A percentile compares a stretch with the other conserved stretches of the same genome.
These are phyloP conservation scores for Taphrorychus bicolor DNA, from an alignment of 2,888 invertebrate species.

Conservation along the genomic window DNA sequence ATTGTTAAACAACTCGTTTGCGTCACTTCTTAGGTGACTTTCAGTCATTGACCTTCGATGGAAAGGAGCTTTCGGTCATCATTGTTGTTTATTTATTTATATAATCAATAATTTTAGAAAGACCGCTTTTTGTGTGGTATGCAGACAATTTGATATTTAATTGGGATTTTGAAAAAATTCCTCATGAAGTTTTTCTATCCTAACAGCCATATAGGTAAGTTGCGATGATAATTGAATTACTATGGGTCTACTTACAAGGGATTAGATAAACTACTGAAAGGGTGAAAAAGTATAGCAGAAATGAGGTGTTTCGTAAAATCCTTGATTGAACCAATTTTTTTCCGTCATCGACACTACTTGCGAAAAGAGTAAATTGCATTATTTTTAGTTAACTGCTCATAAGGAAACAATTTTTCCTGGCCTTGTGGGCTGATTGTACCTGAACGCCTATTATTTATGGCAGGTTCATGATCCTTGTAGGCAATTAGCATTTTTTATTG, in stretches of 20 bases:
- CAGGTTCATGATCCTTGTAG: too few relatives aligned
- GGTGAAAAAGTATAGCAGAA: background rate
- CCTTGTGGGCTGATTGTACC: constrained; percentile 20
- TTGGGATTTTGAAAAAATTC: background rate
- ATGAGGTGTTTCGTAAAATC: background rate
- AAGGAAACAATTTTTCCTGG: constrained; percentile 22
- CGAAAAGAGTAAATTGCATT: constrained; percentile 10
- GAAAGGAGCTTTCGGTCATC: constrained; percentile 20
- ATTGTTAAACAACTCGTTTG: constrained; percentile 40
- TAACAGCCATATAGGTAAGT: too few relatives aligned
- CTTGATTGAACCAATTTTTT: constrained; percentile 5
- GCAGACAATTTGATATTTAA: background rate
- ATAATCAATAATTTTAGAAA: constrained; percentile 28
- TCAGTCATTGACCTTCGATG: constrained; percentile 41
- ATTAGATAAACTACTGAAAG: background rate
- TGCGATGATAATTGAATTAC: too few relatives aligned
- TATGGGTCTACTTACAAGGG: background rate
- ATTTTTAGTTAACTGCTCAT: constrained; percentile 10
- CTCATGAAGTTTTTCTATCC: background rate
- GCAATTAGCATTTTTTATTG: constrained; percentile 7
- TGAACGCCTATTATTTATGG: background rate
- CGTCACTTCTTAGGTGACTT: constrained; percentile 40
- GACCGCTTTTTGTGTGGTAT: background rate
- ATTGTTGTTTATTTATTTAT: constrained; percentile 32
- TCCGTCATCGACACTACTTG: background rate